phyloP scores from a whole-genome alignment of 1,140 invertebrate species.

The Drosophila aff. region DNA sequence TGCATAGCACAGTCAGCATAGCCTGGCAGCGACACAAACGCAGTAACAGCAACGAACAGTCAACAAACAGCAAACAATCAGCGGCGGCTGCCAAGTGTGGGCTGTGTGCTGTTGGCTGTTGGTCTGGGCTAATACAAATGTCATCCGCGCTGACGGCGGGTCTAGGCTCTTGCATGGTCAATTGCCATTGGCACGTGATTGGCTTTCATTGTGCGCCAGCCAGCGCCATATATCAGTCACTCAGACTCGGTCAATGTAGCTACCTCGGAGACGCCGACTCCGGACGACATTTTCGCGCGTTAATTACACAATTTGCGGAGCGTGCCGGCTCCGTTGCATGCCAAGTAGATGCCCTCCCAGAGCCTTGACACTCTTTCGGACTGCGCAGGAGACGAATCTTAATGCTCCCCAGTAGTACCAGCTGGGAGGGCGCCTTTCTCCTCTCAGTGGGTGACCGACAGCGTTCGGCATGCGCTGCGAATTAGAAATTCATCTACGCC shows the following conservation, averaged over 20 bases:
- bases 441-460: background rate
- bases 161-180: constrained; percentile 58
- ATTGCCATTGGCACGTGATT: constrained; percentile 75
- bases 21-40: constrained; percentile 20
- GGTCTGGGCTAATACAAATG: constrained; percentile 62
- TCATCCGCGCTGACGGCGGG: constrained; percentile 48
- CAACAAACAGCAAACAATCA: constrained; percentile 31
- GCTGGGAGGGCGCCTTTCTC: constrained; percentile 9
- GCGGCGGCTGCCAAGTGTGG: constrained; percentile 40
- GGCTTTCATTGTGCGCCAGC: constrained; percentile 54
- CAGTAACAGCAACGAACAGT: constrained; percentile 18
- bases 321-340: constrained; percentile 48
- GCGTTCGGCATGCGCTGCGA: constrained; percentile 4
- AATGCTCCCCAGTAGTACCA: background rate
- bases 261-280: constrained; percentile 8
- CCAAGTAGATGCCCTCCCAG: constrained; percentile 42
- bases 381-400: constrained; percentile 10
- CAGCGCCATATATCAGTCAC: constrained; percentile 47
- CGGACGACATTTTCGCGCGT: constrained; percentile 32
- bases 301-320: constrained; percentile 61
- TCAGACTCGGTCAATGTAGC: constrained; percentile 47
- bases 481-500: constrained; percentile 54
- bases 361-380: constrained; percentile 63
- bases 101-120: background rate
- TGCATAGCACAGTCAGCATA: constrained; percentile 21